A percentile compares a stretch with the other conserved stretches of the same genome.
Evolutionary conservation across 2,113 vertebrate genomes (phyloP).

Genomic region (Anser brachyrhynchus): DNA sequence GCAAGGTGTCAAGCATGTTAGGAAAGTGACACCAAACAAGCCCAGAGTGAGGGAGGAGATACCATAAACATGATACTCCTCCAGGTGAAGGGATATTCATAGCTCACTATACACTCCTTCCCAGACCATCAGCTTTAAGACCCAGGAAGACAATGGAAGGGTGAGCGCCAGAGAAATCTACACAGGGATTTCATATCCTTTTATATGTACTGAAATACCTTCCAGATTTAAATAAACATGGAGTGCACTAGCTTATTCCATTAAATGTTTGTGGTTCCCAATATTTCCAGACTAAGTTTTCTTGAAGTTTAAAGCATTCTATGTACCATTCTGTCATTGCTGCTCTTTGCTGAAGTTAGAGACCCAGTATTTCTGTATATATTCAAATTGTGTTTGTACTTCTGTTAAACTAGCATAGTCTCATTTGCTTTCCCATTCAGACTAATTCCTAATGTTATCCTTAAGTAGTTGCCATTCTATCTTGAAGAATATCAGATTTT

Average conservation of each 20-base stretch:
- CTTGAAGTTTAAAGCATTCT: neutral
- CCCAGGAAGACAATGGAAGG: neutral
- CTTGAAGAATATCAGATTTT: neutral
- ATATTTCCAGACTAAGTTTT: neutral
- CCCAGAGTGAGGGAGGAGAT: neutral
- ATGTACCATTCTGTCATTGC: neutral
- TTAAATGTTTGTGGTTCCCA: neutral
- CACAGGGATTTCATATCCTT: neutral
- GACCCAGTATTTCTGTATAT: neutral
- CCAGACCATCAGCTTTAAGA: neutral
- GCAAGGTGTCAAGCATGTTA: fast-evolving
- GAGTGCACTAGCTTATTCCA: neutral
- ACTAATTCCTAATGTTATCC: neutral
- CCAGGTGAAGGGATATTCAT: neutral
- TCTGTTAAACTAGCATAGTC: neutral
- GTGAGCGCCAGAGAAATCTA: neutral
- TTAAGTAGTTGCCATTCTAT: neutral
- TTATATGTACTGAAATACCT: neutral
- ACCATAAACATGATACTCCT: fast-evolving
- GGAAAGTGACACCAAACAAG: neutral
- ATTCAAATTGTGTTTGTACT: neutral
- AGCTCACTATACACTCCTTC: neutral
- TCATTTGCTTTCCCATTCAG: neutral
- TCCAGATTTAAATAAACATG: neutral
- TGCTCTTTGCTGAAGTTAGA: neutral